A percentile compares a stretch with the other conserved stretches of the same genome.
Conservation (phyloP, 2,797 vertebrate species). For the Avahi laniger region DNA sequence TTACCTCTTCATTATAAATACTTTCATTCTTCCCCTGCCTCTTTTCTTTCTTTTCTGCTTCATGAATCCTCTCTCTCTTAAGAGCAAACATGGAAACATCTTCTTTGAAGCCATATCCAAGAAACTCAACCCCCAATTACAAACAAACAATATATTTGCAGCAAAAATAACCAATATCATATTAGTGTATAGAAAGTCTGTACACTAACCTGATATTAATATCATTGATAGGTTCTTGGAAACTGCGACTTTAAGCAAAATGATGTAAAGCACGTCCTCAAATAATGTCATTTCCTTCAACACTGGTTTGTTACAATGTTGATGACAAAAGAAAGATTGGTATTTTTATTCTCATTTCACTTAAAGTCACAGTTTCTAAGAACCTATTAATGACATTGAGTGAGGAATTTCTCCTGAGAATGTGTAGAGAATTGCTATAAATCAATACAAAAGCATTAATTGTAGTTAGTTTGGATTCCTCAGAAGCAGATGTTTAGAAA, state of each 20-base stretch:
- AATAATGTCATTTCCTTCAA: not conserved
- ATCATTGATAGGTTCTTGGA: not conserved
- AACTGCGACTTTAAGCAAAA: not conserved
- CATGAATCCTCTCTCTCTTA: not conserved
- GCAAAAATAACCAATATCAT: not conserved
- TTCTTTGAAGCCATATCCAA: not conserved
- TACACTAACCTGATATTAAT: not conserved
- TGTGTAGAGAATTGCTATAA: not conserved
- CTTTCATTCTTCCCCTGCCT: not conserved
- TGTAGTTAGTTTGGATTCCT: not conserved
- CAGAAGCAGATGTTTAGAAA: not conserved
- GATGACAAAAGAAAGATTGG: not conserved
- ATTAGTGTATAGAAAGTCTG: not conserved
- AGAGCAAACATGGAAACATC: not conserved
- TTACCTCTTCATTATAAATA: not conserved
- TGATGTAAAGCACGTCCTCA: not conserved
- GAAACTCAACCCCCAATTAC: not conserved
- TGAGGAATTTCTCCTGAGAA: not conserved
- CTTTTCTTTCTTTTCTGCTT: not conserved
- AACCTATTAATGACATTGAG: not conserved
- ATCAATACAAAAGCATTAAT: not conserved
- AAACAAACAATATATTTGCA: not conserved
- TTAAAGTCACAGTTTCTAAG: not conserved
- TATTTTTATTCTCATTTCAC: not conserved
- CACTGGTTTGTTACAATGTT: not conserved